Evolutionary conservation across 2,797 vertebrate species (phyloP), one percentile per base, ranked within the genome.

Genomic region (Acanthurus tractus): DNA sequence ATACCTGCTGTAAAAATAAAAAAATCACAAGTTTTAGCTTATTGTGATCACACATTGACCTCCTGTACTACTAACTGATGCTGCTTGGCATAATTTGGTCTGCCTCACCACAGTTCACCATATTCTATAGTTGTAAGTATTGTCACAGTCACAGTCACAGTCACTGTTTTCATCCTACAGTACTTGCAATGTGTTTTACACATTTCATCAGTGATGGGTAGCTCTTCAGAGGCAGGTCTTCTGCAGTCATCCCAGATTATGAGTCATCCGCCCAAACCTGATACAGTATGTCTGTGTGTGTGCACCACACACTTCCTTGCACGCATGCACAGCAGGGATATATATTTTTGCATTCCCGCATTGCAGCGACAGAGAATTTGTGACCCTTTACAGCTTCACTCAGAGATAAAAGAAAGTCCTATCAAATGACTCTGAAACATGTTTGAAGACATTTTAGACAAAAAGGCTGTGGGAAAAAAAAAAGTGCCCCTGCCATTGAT

Each of bases 201-300:
- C 66, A 71, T 86, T 75, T 75, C 76, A 74, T 69, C 71, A 74
- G 66, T 64, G 53, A 36, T 56, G 63, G 74, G 68, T 58, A 65
- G 80, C 79, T 79, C 74, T 74, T 86, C 65, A 75, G 63, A 79
- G 56, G 49, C 70, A 76, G 74, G 63, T 79, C 77, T 85, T 74
- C 58, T 84, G 71, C 70, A 70, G 55, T 84, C 74, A 82, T 83
- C 74, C 65, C 77, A 81, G 83, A 86, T 89, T 83, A 87, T 90
- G 89, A 92, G 67, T 89, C 88, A 91, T 80, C 70, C 68, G 83
- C 48, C 73, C 70, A 81, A 88, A 77, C 66, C 69, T 80, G 76
- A 88, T 79, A 80, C 45, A 76, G 67, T 69, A 65, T 78, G 62
- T 65, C 6, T 8, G 9, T 66, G 69, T 59, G 10, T 20, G 34